Conservation (phyloP, 2,797 vertebrate species). For the Austrolebias charrua region DNA sequence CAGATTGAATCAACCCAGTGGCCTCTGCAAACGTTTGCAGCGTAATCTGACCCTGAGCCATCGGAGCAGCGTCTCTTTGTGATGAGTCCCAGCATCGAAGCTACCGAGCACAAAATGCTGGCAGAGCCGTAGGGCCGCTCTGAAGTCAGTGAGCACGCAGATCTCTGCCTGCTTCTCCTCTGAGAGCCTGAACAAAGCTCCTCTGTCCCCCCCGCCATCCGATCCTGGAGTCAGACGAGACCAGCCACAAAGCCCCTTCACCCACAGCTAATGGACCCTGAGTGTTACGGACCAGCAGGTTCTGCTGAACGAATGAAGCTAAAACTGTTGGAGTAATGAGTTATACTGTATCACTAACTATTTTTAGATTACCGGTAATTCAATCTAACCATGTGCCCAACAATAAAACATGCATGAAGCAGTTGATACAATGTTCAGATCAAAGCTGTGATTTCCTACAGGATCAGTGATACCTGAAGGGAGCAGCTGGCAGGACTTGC, state of each 20-base stretch:
- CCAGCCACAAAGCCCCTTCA: slow-evolving; percentile 6
- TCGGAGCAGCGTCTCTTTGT: neutral
- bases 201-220: slow-evolving; percentile 67
- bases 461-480: too few species aligned
- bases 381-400: too few species aligned
- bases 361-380: too few species aligned
- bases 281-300: too few species aligned
- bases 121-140: slow-evolving; percentile 44
- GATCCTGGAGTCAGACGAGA: slow-evolving; percentile 64
- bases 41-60: slow-evolving; percentile 5
- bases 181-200: slow-evolving; percentile 67
- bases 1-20: neutral
- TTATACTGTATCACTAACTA: too few species aligned
- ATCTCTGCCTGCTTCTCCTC: slow-evolving; percentile 38
- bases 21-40: neutral
- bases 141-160: slow-evolving; percentile 55
- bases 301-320: too few species aligned
- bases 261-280: too few species aligned
- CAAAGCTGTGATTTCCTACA: too few species aligned
- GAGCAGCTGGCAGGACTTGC: too few species aligned
- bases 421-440: too few species aligned
- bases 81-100: slow-evolving; percentile 10
- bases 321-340: too few species aligned
- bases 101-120: slow-evolving; percentile 35
- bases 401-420: too few species aligned